Evolutionary conservation across 2,888 invertebrate genomes (phyloP).

Genomic region (Cepaea hortensis): DNA sequence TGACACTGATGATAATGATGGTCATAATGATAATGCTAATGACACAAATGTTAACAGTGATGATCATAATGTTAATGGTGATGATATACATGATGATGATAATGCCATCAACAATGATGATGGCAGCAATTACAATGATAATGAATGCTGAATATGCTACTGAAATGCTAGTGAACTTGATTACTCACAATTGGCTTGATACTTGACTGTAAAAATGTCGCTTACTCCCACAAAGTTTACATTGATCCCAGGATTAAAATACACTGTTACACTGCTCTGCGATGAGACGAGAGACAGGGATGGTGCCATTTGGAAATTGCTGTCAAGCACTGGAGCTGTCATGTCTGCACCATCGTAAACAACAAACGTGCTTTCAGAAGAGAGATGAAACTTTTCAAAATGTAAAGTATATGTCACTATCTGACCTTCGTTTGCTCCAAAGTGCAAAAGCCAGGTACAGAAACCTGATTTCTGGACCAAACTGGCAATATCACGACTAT

Average conservation of each 20-base stretch:
- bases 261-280: background rate
- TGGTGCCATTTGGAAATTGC: background rate
- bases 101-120: too few species aligned
- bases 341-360: slow-evolving; percentile 12
- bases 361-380: background rate
- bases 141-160: too few species aligned
- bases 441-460: slow-evolving; percentile 17
- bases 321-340: background rate
- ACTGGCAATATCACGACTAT: background rate
- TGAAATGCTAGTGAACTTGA: too few species aligned
- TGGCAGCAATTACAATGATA: too few species aligned
- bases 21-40: too few species aligned
- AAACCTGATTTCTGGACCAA: background rate
- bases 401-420: background rate
- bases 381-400: slow-evolving; percentile 1
- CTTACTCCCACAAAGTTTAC: background rate
- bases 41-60: too few species aligned
- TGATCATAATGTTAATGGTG: too few species aligned
- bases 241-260: slow-evolving; percentile 17
- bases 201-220: background rate
- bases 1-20: too few species aligned
- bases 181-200: background rate
- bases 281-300: background rate
- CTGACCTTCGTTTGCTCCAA: background rate
- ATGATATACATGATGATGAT: too few species aligned